phyloP scores from a whole-genome alignment of 2,113 vertebrate genomes.

The Narcine bancroftii region DNA sequence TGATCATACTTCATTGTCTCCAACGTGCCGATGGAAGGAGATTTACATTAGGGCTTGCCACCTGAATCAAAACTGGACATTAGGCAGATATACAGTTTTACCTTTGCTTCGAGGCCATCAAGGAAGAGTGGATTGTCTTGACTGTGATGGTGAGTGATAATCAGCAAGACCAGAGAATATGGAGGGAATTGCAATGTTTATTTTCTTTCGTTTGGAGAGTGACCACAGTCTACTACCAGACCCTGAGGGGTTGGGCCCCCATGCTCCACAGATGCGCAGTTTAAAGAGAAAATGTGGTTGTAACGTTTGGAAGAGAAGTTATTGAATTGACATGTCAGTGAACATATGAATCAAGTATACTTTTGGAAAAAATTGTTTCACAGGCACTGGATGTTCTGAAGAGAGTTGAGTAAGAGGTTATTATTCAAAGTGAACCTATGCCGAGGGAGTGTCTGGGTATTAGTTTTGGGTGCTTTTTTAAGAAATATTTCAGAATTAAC shows the following conservation, averaged over 20 bases:
- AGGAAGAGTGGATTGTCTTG: slow-evolving; percentile 23
- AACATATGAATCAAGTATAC: too few species aligned
- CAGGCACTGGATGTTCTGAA: background rate
- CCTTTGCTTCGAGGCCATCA: slow-evolving; percentile 31
- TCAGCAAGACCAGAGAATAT: background rate
- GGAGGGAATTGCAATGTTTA: background rate
- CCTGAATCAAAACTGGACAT: slow-evolving; percentile 18
- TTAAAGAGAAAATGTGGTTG: too few species aligned
- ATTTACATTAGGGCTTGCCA: slow-evolving; percentile 27
- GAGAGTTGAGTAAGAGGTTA: background rate
- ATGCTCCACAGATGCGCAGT: too few species aligned
- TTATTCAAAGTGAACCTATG: background rate
- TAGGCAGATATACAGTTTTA: slow-evolving; percentile 33
- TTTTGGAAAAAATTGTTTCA: too few species aligned
- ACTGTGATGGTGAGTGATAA: slow-evolving; percentile 33
- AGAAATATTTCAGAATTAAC: too few species aligned
- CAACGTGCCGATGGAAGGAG: slow-evolving; percentile 27
- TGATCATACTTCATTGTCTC: background rate
- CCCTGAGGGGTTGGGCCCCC: too few species aligned
- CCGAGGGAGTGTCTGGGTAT: background rate
- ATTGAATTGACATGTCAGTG: too few species aligned
- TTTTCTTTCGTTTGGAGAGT: background rate
- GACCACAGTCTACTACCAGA: too few species aligned
- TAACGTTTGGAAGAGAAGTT: too few species aligned
- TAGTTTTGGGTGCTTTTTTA: too few species aligned